Evolutionary conservation across 2,888 invertebrate species (phyloP), one percentile per base, ranked within the genome.

Genomic region (Diarsia dahlii): DNA sequence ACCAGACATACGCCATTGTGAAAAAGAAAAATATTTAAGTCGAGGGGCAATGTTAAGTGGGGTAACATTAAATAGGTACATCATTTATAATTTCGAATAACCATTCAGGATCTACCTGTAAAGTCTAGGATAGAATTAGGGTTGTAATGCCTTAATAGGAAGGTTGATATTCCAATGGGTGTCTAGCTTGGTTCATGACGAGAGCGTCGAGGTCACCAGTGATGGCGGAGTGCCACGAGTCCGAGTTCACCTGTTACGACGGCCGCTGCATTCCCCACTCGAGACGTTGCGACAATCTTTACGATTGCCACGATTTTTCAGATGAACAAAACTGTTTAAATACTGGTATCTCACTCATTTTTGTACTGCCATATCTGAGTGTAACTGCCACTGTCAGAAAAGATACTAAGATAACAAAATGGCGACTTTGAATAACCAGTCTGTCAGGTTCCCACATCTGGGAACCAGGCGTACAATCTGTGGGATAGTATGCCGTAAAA

Each of bases 261-360:
- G 96, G 97, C 85, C 97, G 97, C 93, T 99, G 99, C 97, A 98
- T 99, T 93, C 98, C 98, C 86, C 97, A 97, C 93, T 95, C 97
- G 87, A 97, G 98, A 91, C 98, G 98, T 93, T 99, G 99, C 97
- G 98, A 99, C 97, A 98, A 98, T 97, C 97, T 97, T 97, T 98
- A 98, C 97, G 98, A 98, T 97, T 98, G 98, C 97, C 97, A 97
- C 96, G 98, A 98, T 97, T 98, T 98, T 97, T 98, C 98, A 92
- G 98, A 99, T 94, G 98, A 99, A 97, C 98, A 98, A 96, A 98
- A 98, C 97, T 99, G 98, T 97, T 97, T 97, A 97, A 91, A 90
- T 83, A 93, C 95, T 84, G 97, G 97, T 96, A 96, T 91, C 89
- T 78, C 77, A 97, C 96, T 78, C 52, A 72, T 72, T 80, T 76